Evolutionary conservation across 2,797 vertebrate species (phyloP).

Genomic region (Chromobotia macracanthus): DNA sequence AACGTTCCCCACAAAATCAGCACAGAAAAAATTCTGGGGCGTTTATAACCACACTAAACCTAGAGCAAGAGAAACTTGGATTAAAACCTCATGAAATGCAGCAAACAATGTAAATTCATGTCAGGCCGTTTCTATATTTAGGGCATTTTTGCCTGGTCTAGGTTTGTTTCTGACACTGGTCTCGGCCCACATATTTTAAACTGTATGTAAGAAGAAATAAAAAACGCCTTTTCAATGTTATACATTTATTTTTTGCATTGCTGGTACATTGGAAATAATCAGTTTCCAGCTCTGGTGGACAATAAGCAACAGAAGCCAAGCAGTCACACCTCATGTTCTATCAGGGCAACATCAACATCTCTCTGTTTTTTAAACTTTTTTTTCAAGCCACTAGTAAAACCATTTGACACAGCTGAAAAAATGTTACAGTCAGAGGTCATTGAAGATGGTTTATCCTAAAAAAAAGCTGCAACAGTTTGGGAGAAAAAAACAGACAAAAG

Average conservation of each 20-base stretch:
- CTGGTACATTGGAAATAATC: slow-evolving; percentile 85
- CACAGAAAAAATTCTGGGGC: no score
- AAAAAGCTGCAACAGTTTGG: slow-evolving; percentile 83
- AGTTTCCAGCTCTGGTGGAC: slow-evolving; percentile 82
- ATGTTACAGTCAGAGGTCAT: slow-evolving; percentile 88
- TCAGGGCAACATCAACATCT: slow-evolving; percentile 67
- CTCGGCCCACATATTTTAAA: background rate
- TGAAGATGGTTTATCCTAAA: slow-evolving; percentile 68
- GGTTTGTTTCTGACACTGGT: background rate
- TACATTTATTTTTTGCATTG: slow-evolving; percentile 79
- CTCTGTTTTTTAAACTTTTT: slow-evolving; percentile 55
- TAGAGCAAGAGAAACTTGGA: no score
- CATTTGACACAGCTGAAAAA: slow-evolving; percentile 89
- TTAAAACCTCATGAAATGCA: no score
- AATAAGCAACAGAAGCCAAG: slow-evolving; percentile 83
- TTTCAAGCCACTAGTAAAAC: slow-evolving; percentile 86
- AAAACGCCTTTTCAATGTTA: slow-evolving; percentile 72
- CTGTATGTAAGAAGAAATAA: background rate
- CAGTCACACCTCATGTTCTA: slow-evolving; percentile 73
- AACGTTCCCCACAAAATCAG: no score
- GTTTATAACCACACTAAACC: no score
- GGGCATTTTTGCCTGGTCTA: background rate
- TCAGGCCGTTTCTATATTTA: no score
- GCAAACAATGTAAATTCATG: no score
- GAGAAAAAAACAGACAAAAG: slow-evolving; percentile 86